Percentiles rank a stretch among this genome's conserved stretches.
These are phyloP conservation scores for Sakesphorus luctuosus DNA, from an alignment of 2,113 vertebrate species.

Conservation along the genomic window DNA sequence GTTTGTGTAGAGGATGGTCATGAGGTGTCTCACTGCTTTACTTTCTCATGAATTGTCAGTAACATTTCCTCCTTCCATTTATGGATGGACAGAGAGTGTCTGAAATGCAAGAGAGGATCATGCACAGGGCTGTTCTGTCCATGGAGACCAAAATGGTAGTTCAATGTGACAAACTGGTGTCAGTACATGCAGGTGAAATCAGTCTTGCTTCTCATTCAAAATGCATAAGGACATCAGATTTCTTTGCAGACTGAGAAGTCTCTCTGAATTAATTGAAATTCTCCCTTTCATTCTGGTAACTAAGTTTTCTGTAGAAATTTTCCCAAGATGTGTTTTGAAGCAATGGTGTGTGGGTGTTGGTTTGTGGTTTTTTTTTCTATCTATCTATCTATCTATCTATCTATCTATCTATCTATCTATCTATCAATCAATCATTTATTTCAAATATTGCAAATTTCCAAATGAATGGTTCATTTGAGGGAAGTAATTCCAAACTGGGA, in stretches of 20 bases:
- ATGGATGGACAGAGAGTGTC: neutral
- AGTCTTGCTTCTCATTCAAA: neutral
- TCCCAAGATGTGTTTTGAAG: neutral
- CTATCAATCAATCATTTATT: too few species aligned
- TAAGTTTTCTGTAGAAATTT: neutral
- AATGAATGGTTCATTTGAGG: neutral
- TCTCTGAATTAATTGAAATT: neutral
- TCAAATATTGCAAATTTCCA: neutral
- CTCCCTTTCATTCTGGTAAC: neutral
- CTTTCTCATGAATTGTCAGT: neutral
- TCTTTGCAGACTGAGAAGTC: neutral
- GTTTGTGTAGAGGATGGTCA: neutral
- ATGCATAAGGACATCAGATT: neutral
- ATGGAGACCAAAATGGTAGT: neutral
- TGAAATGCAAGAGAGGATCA: neutral
- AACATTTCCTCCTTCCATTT: neutral
- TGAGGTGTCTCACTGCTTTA: neutral
- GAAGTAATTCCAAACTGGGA: neutral
- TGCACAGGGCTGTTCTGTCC: neutral
- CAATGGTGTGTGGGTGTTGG: neutral
- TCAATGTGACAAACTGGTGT: neutral
- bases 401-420: too few species aligned
- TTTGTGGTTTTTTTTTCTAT: accelerated
- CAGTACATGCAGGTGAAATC: neutral
- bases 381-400: too few species aligned